Evolutionary conservation across 2,113 vertebrate genomes (phyloP), one percentile per base, ranked within the genome.

Genomic region (Varanus komodoensis): DNA sequence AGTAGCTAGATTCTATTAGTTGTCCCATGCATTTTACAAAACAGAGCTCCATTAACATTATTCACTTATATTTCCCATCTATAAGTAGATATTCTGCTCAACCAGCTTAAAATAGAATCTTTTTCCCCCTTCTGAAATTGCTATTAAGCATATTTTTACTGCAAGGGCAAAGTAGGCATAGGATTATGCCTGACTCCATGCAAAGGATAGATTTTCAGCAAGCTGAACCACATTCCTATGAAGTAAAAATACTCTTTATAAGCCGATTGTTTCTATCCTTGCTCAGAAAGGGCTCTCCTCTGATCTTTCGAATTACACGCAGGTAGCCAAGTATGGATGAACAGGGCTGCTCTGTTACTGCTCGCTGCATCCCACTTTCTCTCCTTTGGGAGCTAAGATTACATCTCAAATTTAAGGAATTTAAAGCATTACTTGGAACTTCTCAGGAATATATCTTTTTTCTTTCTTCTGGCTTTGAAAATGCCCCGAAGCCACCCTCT

Each of bases 111-210:
- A 97, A 95, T 87, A 95, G 95, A 92, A 80, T 86, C 93, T 89
- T 95, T 90, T 77, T 74, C 23, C 32, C n/a, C 71, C 32, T 91
- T 68, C 80, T 87, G 82, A 97, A 97, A 96, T 96, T 95, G 95
- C 95, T 94, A 85, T 95, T 93, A 95, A 96, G 96, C 96, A 91
- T 95, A 95, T 94, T 96, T 97, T 95, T 93, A 95, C 96, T 95
- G 93, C 93, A 93, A 97, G 97, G 96, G 95, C 93, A 96, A 95
- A 96, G 96, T 80, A 95, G 95, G 93, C 95, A 94, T 85, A 75
- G 95, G 97, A 96, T 96, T 96, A 96, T 92, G 88, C 84, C 87
- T 95, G 95, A 94, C 95, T 95, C 95, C 86, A 89, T 64, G 92
- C 94, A 95, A 93, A 96, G 92, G 95, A 95, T 96, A 95, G 90